A percentile compares a stretch with the other conserved stretches of the same genome.
These are phyloP conservation scores for Myripristis jacobus DNA, from an alignment of 2,797 vertebrate species.

Conservation along the genomic window DNA sequence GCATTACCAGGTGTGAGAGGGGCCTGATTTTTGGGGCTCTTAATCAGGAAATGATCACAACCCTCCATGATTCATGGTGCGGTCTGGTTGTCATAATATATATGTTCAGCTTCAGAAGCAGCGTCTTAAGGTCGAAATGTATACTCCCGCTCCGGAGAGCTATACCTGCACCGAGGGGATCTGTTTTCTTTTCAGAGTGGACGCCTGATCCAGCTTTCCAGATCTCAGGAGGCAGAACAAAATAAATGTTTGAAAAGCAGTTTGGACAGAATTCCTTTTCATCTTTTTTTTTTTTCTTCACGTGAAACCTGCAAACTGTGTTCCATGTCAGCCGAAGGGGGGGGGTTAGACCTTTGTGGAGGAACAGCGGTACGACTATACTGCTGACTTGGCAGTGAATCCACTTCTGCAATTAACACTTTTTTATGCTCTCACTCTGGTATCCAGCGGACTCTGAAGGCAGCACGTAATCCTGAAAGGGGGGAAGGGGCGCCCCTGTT, in stretches of 20 bases:
- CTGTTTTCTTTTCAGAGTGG: constrained; percentile 55
- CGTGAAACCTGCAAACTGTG: constrained; percentile 65
- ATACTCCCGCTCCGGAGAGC: constrained; percentile 63
- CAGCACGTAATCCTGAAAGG: constrained; percentile 81
- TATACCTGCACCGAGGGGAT: constrained; percentile 62
- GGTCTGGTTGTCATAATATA: constrained; percentile 69
- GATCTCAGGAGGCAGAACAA: constrained; percentile 69
- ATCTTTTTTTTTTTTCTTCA: constrained; percentile 75
- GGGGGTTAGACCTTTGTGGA: constrained; percentile 62
- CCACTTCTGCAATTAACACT: constrained; percentile 77
- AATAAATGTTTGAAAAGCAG: constrained; percentile 76
- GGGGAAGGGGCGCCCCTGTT: constrained; percentile 60
- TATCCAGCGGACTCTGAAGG: constrained; percentile 69
- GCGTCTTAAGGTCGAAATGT: constrained; percentile 69
- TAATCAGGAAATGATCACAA: constrained; percentile 79
- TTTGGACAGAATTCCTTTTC: constrained; percentile 70
- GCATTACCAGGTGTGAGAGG: constrained; percentile 78
- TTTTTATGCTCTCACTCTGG: constrained; percentile 73
- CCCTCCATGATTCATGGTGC: constrained; percentile 73
- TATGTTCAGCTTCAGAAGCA: constrained; percentile 65
- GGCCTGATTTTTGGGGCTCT: constrained; percentile 60
- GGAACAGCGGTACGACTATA: constrained; percentile 50
- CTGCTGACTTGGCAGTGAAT: constrained; percentile 71
- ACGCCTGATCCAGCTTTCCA: constrained; percentile 69
- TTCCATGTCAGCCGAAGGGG: constrained; percentile 62